phyloP scores from a whole-genome alignment of 23 tunicate genomes.

The Halocynthia aurantium region DNA sequence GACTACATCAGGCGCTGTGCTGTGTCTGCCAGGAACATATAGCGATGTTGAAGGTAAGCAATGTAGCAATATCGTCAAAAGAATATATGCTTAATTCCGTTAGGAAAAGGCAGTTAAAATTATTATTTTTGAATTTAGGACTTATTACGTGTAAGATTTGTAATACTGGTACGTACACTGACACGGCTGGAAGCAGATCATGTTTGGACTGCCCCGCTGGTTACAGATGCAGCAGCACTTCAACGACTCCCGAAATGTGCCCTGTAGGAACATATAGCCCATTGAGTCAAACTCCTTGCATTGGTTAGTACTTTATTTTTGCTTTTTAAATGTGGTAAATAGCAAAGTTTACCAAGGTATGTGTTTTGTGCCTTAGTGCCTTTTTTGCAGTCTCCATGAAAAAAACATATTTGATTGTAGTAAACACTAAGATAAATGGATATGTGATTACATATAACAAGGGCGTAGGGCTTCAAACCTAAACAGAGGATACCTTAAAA shows the following conservation, averaged over 20 bases:
- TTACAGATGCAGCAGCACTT: conserved; percentile 40
- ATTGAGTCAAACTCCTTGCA: conserved; percentile 38
- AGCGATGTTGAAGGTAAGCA: conserved; percentile 47
- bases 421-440: too few species aligned
- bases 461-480: too few species aligned
- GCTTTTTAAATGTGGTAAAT: not conserved
- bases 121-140: not conserved
- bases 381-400: not conserved
- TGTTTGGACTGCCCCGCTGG: conserved; percentile 80
- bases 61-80: not conserved
- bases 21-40: conserved; percentile 53
- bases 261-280: conserved; percentile 72
- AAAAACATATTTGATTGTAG: too few species aligned
- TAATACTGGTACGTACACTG: conserved; percentile 54
- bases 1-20: conserved; percentile 16
- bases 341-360: not conserved
- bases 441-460: too few species aligned
- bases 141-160: conserved; percentile 50
- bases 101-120: not conserved
- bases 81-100: not conserved
- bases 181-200: conserved; percentile 1
- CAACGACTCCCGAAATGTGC: conserved; percentile 37
- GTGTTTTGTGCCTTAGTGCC: not conserved
- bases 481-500: too few species aligned
- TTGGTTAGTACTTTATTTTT: conserved; percentile 21